Conservation (phyloP, 1,140 invertebrate species). For the Apis dorsata region DNA sequence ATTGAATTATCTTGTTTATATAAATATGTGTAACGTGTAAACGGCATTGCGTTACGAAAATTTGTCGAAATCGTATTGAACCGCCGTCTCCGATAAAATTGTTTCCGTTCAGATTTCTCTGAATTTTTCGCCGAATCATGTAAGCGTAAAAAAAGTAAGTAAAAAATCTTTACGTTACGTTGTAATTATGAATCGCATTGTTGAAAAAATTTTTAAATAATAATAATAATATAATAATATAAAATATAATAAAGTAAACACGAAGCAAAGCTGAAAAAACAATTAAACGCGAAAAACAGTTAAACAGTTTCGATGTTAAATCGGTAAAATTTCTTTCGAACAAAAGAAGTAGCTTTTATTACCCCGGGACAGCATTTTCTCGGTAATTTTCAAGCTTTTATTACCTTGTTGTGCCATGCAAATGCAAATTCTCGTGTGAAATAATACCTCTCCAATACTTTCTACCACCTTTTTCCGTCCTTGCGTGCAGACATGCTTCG, state of each 20-base stretch:
- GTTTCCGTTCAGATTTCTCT: too few relatives aligned
- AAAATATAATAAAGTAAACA: too few relatives aligned
- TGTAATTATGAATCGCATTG: background rate
- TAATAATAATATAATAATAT: too few relatives aligned
- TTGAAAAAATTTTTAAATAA: too few relatives aligned
- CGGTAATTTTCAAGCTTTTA: slow-evolving; percentile 1
- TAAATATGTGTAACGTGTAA: too few relatives aligned
- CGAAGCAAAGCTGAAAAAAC: too few relatives aligned
- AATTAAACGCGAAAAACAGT: background rate
- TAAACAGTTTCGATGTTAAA: background rate
- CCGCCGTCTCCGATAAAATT: too few relatives aligned
- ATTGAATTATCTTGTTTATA: too few relatives aligned
- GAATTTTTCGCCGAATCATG: background rate
- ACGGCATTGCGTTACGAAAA: too few relatives aligned
- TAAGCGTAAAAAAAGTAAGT: too few relatives aligned
- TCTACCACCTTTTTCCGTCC: accelerated
- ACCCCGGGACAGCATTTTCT: background rate
- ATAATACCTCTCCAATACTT: background rate
- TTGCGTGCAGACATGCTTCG: background rate
- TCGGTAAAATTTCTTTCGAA: background rate
- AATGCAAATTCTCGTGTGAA: background rate
- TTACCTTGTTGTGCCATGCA: background rate
- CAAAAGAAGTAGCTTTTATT: slow-evolving; percentile 13
- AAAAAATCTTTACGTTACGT: too few relatives aligned
- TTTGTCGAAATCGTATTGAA: too few relatives aligned